These are phyloP conservation scores for Synaphobranchus kaupii DNA, from an alignment of 2,797 vertebrate genomes.

Conservation along the genomic window DNA sequence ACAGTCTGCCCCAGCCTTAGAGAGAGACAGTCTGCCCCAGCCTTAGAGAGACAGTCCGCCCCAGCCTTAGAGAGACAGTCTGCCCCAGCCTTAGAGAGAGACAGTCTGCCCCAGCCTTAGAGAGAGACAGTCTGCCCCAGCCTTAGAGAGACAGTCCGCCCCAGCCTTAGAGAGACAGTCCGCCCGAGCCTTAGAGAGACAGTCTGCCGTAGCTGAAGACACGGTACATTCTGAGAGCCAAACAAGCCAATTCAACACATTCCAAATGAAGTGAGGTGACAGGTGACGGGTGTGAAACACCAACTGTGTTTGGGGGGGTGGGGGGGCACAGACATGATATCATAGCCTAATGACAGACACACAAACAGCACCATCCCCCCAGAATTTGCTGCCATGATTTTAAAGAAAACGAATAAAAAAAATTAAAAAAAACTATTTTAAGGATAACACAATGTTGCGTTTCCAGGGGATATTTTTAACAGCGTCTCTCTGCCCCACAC, in stretches of 20 bases:
- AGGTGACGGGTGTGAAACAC: background rate
- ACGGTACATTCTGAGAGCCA: background rate
- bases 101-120: background rate
- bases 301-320: background rate
- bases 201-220: background rate
- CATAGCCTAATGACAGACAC: slow-evolving; percentile 4
- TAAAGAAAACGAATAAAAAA: background rate
- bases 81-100: background rate
- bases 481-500: background rate
- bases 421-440: background rate
- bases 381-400: background rate
- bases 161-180: background rate
- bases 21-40: background rate
- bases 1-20: background rate
- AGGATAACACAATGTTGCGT: background rate
- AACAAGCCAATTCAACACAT: background rate
- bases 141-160: background rate
- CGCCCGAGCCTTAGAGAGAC: background rate
- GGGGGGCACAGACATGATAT: slow-evolving; percentile 8
- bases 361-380: slow-evolving; percentile 7
- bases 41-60: background rate
- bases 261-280: background rate
- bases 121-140: background rate
- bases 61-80: background rate
- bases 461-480: slow-evolving; percentile 15